phyloP scores from a whole-genome alignment of 2,113 vertebrate genomes.

The Phainopepla nitens region DNA sequence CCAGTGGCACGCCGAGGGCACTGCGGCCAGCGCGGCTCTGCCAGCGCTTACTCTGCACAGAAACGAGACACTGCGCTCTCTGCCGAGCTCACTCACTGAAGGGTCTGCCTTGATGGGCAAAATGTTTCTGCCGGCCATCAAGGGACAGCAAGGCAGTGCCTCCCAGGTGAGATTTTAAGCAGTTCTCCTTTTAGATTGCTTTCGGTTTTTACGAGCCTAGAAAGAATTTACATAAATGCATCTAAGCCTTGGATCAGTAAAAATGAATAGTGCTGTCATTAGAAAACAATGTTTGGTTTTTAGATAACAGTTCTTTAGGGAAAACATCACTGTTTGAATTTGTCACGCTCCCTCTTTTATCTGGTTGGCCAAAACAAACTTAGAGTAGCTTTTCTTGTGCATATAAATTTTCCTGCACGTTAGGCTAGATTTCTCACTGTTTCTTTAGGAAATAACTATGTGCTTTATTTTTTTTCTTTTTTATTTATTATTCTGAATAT shows the following conservation, averaged over 20 bases:
- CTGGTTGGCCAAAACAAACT: neutral
- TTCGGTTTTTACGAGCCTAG: neutral
- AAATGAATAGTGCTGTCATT: neutral
- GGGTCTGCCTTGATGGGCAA: neutral
- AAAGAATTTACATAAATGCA: neutral
- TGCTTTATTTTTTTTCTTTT: neutral
- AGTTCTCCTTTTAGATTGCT: neutral
- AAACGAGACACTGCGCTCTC: neutral
- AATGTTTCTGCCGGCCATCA: neutral
- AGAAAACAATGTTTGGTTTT: neutral
- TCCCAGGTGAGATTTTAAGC: conserved; percentile 42
- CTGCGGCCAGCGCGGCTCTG: neutral
- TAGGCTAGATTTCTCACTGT: neutral
- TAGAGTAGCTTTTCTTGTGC: neutral
- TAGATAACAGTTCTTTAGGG: neutral
- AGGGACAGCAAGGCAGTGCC: neutral
- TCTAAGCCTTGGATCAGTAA: neutral
- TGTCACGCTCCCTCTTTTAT: neutral
- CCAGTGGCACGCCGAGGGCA: neutral
- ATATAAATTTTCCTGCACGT: neutral
- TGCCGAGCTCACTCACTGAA: neutral
- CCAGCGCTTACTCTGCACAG: neutral
- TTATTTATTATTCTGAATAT: neutral
- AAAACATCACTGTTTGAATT: neutral
- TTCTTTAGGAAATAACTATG: neutral